These are phyloP conservation scores for Pavo muticus DNA, from an alignment of 2,113 vertebrate genomes.

Conservation along the genomic window DNA sequence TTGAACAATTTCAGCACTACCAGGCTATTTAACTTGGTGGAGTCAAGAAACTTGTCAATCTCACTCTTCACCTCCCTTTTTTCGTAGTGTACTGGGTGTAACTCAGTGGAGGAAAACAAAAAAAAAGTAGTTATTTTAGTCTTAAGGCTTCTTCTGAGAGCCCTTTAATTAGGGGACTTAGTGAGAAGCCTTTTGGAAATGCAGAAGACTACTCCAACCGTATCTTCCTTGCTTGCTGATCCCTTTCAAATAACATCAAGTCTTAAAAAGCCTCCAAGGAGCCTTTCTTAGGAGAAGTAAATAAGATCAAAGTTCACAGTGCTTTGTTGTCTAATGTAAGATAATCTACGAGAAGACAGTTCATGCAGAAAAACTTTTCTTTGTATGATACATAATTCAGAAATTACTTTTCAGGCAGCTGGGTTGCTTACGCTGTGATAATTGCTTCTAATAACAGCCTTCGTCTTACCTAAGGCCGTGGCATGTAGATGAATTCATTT, in stretches of 20 bases:
- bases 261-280: not conserved
- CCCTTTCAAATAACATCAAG: not conserved
- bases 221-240: not conserved
- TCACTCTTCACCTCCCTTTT: no score
- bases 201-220: not conserved
- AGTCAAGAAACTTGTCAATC: no score
- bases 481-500: not conserved
- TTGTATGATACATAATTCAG: not conserved
- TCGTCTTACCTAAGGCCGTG: not conserved
- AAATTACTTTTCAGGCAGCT: not conserved
- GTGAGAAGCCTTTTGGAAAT: not conserved
- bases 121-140: not conserved
- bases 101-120: no score
- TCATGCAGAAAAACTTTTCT: accelerated
- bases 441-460: not conserved
- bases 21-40: no score
- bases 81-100: no score
- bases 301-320: not conserved
- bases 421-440: not conserved
- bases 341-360: not conserved
- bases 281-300: not conserved
- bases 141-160: not conserved
- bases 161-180: not conserved
- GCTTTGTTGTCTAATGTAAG: not conserved
- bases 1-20: not conserved